phyloP scores from a whole-genome alignment of 2,888 invertebrate species.

The Oscheius sp. region DNA sequence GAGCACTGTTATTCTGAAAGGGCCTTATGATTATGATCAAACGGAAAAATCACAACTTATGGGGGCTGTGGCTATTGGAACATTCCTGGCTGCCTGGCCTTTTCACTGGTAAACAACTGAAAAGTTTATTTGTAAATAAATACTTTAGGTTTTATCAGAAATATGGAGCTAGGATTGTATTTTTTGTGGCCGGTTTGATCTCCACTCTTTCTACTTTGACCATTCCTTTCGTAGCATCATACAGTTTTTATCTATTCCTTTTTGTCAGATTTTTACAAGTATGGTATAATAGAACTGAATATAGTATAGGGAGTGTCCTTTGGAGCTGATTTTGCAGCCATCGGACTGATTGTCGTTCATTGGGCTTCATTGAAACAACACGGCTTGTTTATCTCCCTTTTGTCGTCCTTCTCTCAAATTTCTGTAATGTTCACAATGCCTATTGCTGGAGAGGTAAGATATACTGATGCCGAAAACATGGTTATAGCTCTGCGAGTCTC shows the following conservation, averaged over 20 bases:
- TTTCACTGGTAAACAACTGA: slow-evolving; percentile 47
- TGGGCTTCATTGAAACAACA: slow-evolving; percentile 64
- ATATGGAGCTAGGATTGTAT: slow-evolving; percentile 60
- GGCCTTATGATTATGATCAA: slow-evolving; percentile 38
- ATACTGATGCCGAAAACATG: background rate
- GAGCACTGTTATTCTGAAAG: slow-evolving; percentile 11
- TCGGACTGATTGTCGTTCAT: slow-evolving; percentile 62
- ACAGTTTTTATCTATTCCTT: slow-evolving; percentile 46
- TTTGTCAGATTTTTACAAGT: slow-evolving; percentile 61
- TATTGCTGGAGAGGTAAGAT: slow-evolving; percentile 55
- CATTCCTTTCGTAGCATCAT: slow-evolving; percentile 51
- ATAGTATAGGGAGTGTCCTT: slow-evolving; percentile 57
- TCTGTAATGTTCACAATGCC: slow-evolving; percentile 67
- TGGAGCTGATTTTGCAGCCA: slow-evolving; percentile 65
- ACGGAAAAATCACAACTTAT: slow-evolving; percentile 53
- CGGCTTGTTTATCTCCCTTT: slow-evolving; percentile 62
- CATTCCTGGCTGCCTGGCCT: slow-evolving; percentile 57
- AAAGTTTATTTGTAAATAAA: background rate
- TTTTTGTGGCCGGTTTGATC: slow-evolving; percentile 57
- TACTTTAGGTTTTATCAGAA: slow-evolving; percentile 51
- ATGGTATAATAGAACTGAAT: background rate
- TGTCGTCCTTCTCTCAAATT: slow-evolving; percentile 65
- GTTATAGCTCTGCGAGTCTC: slow-evolving; percentile 50
- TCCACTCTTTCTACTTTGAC: slow-evolving; percentile 59
- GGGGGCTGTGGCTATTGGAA: slow-evolving; percentile 61